These are phyloP conservation scores for Rhinoderma darwinii DNA, from an alignment of 2,113 vertebrate genomes.

Conservation along the genomic window DNA sequence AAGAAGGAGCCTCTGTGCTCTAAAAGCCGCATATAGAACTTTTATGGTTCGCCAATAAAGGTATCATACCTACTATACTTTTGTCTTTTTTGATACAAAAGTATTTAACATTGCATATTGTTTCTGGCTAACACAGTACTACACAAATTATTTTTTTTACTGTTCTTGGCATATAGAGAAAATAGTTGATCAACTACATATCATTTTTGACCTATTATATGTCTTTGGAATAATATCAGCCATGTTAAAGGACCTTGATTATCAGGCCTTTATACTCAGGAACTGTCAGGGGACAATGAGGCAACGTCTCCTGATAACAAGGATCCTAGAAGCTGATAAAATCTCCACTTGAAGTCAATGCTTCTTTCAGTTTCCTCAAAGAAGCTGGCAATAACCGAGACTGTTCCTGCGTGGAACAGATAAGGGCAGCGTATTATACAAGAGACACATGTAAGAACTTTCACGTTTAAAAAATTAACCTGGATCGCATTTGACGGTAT, in stretches of 20 bases:
- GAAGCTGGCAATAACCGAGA: constrained; percentile 28
- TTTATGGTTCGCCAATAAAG: too few species aligned
- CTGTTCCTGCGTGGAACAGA: constrained; percentile 26
- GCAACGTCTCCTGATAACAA: constrained; percentile 18
- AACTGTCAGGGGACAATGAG: constrained; percentile 38
- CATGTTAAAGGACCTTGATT: constrained; percentile 10
- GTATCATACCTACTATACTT: too few species aligned
- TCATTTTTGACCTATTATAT: neutral
- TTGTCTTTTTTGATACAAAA: too few species aligned
- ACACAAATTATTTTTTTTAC: too few species aligned
- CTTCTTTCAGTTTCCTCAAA: constrained; percentile 23
- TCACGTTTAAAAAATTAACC: constrained; percentile 15
- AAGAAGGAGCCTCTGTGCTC: too few species aligned
- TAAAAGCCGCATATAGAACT: too few species aligned
- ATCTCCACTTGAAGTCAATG: constrained; percentile 12
- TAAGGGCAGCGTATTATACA: constrained; percentile 27
- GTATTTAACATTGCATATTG: too few species aligned
- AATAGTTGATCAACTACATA: neutral
- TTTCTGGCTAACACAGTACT: too few species aligned
- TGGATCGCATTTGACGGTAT: neutral
- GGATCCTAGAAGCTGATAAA: constrained; percentile 26
- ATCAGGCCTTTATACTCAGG: neutral
- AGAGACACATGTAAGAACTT: constrained; percentile 28
- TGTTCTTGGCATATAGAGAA: too few species aligned
- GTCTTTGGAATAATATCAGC: constrained; percentile 3